These are phyloP conservation scores for Climacteris rufus DNA, from an alignment of 2,113 vertebrate genomes.

Conservation along the genomic window DNA sequence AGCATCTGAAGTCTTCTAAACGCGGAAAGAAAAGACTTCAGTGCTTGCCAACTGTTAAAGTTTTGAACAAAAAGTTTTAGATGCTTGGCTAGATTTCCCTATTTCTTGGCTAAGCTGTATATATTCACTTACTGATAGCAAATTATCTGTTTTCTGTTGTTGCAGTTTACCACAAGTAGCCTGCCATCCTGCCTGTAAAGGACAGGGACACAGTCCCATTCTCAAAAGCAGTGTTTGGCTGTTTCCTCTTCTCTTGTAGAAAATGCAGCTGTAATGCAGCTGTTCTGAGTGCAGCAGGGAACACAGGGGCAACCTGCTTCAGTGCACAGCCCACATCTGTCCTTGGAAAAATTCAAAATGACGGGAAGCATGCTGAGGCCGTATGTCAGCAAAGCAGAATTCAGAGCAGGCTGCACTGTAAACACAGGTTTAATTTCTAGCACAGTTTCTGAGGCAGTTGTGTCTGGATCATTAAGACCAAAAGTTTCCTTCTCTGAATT, in stretches of 20 bases:
- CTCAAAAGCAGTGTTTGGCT: background rate
- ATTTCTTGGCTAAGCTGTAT: background rate
- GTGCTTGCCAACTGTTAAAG: background rate
- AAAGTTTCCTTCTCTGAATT: background rate
- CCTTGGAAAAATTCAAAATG: background rate
- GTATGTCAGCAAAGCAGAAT: background rate
- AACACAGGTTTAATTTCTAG: background rate
- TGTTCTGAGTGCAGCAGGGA: background rate
- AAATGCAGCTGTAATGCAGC: background rate
- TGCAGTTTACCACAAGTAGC: background rate
- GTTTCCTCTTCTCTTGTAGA: background rate
- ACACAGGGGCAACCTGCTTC: background rate
- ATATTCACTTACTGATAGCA: background rate
- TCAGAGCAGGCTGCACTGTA: background rate
- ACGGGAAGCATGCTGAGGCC: background rate
- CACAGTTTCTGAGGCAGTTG: background rate
- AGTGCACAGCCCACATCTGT: background rate
- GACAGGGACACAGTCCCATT: background rate
- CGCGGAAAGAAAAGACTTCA: background rate
- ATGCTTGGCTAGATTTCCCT: background rate
- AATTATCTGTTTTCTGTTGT: background rate
- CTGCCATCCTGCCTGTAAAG: background rate
- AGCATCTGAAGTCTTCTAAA: background rate
- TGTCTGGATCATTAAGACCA: background rate
- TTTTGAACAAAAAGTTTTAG: background rate